These are phyloP conservation scores for Hylaeus volcanicus DNA, from an alignment of 1,140 invertebrate genomes.

Conservation along the genomic window DNA sequence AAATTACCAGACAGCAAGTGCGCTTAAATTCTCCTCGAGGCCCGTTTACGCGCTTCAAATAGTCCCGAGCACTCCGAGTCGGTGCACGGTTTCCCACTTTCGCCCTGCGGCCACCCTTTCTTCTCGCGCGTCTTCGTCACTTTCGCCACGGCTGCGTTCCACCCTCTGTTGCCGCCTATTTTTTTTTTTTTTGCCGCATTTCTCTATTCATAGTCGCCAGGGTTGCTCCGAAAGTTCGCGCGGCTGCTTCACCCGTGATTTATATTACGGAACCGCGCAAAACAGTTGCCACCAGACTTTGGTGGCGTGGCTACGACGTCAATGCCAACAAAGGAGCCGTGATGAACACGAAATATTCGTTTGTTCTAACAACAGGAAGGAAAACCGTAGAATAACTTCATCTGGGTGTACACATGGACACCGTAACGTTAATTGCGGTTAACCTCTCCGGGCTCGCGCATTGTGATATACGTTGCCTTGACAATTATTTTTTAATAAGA, in stretches of 20 bases:
- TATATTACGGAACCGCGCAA: neutral
- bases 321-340: neutral
- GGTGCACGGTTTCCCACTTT: neutral
- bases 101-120: neutral
- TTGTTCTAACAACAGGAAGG: no score
- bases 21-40: conserved; percentile 48
- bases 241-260: conserved; percentile 4
- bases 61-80: neutral
- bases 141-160: conserved; percentile 11
- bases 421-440: no score
- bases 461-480: no score
- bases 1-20: conserved; percentile 48
- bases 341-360: neutral
- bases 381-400: no score
- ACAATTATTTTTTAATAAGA: no score
- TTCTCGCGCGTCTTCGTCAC: conserved; percentile 9
- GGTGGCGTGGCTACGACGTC: neutral
- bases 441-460: no score
- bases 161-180: neutral
- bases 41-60: conserved; percentile 44
- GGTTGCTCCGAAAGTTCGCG: neutral
- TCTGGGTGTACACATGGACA: no score
- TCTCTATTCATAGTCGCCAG: neutral
- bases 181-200: neutral
- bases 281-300: neutral